These are phyloP conservation scores for Drosophila sordidula DNA, from an alignment of 2,888 invertebrate species.

Conservation along the genomic window DNA sequence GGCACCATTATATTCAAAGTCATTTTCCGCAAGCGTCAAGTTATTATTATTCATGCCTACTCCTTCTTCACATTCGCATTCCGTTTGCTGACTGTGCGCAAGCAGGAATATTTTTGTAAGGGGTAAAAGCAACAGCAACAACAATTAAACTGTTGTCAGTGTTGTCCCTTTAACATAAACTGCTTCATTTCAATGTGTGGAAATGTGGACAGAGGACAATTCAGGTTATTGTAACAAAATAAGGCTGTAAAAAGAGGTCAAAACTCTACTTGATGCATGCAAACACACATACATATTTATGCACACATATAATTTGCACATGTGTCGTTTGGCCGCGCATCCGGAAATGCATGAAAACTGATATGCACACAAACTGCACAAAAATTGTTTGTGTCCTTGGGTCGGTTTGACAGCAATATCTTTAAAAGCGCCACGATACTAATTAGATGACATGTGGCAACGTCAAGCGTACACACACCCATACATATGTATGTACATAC, in stretches of 20 bases:
- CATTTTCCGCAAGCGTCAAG: slow-evolving; percentile 65
- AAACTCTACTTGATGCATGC: slow-evolving; percentile 17
- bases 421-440: slow-evolving; percentile 22
- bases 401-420: slow-evolving; percentile 18
- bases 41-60: slow-evolving; percentile 62
- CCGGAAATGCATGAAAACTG: slow-evolving; percentile 43
- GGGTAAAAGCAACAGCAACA: slow-evolving; percentile 10
- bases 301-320: not conserved
- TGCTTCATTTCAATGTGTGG: not conserved
- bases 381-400: slow-evolving; percentile 4
- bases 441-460: slow-evolving; percentile 62
- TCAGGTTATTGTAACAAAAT: slow-evolving; percentile 38
- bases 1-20: slow-evolving; percentile 73
- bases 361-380: slow-evolving; percentile 31
- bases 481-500: slow-evolving; percentile 1
- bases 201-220: slow-evolving; percentile 24
- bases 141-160: slow-evolving; percentile 28
- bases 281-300: not conserved
- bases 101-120: slow-evolving; percentile 9
- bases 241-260: slow-evolving; percentile 42
- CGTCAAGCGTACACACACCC: slow-evolving; percentile 7
- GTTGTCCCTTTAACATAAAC: slow-evolving; percentile 19
- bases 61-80: slow-evolving; percentile 28
- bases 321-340: slow-evolving; percentile 13
- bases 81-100: slow-evolving; percentile 14